Base-by-base conservation (phyloP, 2,797 vertebrate genomes). In the Enoplosus armatus region DNA sequence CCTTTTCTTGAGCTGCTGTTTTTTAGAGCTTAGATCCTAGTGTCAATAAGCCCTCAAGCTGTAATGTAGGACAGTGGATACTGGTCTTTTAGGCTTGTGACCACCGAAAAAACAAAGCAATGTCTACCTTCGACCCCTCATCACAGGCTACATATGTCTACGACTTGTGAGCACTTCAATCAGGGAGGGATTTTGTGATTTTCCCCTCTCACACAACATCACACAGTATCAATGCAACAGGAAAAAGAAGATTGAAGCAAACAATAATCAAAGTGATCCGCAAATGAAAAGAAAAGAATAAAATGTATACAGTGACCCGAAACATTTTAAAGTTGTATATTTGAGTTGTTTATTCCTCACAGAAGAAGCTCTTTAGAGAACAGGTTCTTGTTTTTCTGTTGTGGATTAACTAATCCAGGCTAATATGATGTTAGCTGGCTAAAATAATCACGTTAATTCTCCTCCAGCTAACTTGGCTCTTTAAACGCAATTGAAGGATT, bases 1-100 rank as follows among this genome's bases (percentile, higher is more conserved):
- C 62, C 27, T n/a, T 68, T 64, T 9, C 39, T 63, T 78, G 37
- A 56, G 20, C 43, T 48, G 18, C 26, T 54, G 18, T 48, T 72
- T 26, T 84, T 43, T 55, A 41, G 11, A 45, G 60, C 79, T 87
- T 75, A 65, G 86, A 86, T 81, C 78, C 39, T 15, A 6, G 63
- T 76, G 78, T 70, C 78, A 24, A 1, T 20, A 26, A 64, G 29
- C 39, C 91, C 75, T 56, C 53, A 14, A 87, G 87, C 66, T 64
- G 3, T 27, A 16, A 79, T 59, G 16, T 0, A 31, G 47, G 24
- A 72, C 6, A 55, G 45, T 35, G 56, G 65, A 51, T 53, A 55
- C 33, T 18, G 29, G 27, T 3, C 15, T 55, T 58, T 61, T 3
- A 70, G 14, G 43, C 47, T 37, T 51, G 61, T 56, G 11, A 72